Conservation (phyloP, 2,113 vertebrate genomes). For the Albula goreensis region DNA sequence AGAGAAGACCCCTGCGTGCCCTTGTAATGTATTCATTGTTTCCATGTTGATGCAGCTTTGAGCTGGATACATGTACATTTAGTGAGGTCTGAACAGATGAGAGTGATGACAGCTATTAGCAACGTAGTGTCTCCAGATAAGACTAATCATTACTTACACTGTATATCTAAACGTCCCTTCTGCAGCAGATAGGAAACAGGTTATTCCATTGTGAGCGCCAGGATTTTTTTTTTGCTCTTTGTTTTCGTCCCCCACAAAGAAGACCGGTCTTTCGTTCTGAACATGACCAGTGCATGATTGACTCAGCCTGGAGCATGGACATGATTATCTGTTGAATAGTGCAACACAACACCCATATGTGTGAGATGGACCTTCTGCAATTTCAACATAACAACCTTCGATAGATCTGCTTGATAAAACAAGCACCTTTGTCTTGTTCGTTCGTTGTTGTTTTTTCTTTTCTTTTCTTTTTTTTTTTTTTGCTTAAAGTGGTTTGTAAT, state of each 20-base stretch:
- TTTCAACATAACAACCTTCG: neutral
- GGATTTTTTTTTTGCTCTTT: neutral
- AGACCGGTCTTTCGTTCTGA: constrained; percentile 2
- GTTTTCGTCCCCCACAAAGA: constrained; percentile 14
- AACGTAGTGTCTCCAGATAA: neutral
- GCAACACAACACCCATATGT: no score
- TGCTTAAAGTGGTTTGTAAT: constrained; percentile 6
- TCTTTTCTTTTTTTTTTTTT: neutral
- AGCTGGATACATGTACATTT: neutral
- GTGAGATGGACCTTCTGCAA: neutral
- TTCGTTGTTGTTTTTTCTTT: no score
- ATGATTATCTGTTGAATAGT: no score
- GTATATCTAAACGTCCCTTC: constrained; percentile 9
- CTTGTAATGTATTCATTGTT: neutral
- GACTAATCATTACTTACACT: neutral
- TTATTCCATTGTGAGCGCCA: neutral
- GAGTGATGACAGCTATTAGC: constrained; percentile 1
- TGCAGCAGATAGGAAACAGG: constrained; percentile 5
- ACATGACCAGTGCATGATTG: neutral
- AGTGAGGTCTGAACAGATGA: neutral
- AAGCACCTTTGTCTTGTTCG: neutral
- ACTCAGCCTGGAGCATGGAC: neutral
- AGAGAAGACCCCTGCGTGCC: neutral
- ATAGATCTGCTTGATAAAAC: neutral
- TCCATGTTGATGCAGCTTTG: neutral